phyloP scores from a whole-genome alignment of 2,113 vertebrate genomes.

The Hyla sarda region DNA sequence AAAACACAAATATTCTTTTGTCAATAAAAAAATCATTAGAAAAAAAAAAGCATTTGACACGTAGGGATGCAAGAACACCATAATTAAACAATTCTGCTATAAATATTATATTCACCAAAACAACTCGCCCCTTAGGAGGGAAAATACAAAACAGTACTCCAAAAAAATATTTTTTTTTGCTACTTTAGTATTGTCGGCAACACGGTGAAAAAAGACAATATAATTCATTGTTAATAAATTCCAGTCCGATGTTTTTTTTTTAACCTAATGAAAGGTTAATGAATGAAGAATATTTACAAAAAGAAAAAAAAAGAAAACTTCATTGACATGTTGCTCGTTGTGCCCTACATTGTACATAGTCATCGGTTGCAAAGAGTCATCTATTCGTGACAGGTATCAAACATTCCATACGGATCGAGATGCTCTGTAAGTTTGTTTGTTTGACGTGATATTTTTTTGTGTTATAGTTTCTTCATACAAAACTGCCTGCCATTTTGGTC shows the following conservation, averaged over 20 bases:
- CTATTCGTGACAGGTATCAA: conserved; percentile 62
- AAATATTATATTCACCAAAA: conserved; percentile 76
- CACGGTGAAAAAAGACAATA: conserved; percentile 81
- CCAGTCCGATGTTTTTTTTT: conserved; percentile 67
- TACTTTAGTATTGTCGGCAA: conserved; percentile 81
- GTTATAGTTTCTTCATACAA: conserved; percentile 69
- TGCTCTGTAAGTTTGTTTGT: conserved; percentile 62
- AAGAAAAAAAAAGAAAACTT: conserved; percentile 69
- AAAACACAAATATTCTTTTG: conserved; percentile 62
- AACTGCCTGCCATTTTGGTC: conserved; percentile 79
- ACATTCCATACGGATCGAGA: conserved; percentile 63
- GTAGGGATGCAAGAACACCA: conserved; percentile 69
- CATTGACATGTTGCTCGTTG: conserved; percentile 64
- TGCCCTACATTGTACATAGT: conserved; percentile 70
- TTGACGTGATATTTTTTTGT: conserved; percentile 65
- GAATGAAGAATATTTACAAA: conserved; percentile 65
- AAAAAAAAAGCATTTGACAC: conserved; percentile 69
- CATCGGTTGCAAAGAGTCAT: conserved; percentile 62
- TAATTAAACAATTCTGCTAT: conserved; percentile 71
- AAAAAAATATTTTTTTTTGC: conserved; percentile 83
- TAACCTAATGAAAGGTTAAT: conserved; percentile 58
- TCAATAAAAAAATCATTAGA: conserved; percentile 62
- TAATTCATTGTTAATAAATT: conserved; percentile 74
- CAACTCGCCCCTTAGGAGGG: conserved; percentile 73
- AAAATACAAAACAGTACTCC: conserved; percentile 84